phyloP scores from a whole-genome alignment of 2,113 vertebrate genomes.

The Psammodynastes pulverulentus region DNA sequence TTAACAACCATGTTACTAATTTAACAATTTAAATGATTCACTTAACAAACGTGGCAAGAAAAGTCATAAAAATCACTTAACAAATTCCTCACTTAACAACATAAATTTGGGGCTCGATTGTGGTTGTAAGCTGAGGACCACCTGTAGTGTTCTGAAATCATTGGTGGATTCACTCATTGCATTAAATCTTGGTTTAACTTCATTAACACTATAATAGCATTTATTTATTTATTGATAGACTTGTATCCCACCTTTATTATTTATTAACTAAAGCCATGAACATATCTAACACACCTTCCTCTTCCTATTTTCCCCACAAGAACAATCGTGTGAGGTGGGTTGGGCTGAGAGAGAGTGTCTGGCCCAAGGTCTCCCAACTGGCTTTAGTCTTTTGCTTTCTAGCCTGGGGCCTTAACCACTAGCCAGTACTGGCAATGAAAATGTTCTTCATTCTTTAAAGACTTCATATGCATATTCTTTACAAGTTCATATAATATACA shows the following conservation, averaged over 20 bases:
- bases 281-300: neutral
- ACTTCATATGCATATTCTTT: neutral
- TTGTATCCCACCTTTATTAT: neutral
- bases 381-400: neutral
- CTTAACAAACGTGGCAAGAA: too few species aligned
- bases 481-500: neutral
- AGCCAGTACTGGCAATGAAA: neutral
- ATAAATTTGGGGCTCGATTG: too few species aligned
- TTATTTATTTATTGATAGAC: neutral
- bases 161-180: neutral
- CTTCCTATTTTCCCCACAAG: neutral
- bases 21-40: too few species aligned
- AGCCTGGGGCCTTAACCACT: neutral
- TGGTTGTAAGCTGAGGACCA: too few species aligned
- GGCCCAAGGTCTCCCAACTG: neutral
- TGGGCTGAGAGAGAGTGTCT: neutral
- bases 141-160: neutral
- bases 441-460: neutral
- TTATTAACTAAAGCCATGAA: neutral
- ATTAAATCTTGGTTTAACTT: neutral
- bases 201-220: neutral
- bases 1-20: too few species aligned
- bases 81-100: too few species aligned
- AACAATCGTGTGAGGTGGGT: neutral
- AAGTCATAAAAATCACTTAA: too few species aligned